Evolutionary conservation across 2,113 vertebrate genomes (phyloP).

Genomic region (Myiagra hebetior): DNA sequence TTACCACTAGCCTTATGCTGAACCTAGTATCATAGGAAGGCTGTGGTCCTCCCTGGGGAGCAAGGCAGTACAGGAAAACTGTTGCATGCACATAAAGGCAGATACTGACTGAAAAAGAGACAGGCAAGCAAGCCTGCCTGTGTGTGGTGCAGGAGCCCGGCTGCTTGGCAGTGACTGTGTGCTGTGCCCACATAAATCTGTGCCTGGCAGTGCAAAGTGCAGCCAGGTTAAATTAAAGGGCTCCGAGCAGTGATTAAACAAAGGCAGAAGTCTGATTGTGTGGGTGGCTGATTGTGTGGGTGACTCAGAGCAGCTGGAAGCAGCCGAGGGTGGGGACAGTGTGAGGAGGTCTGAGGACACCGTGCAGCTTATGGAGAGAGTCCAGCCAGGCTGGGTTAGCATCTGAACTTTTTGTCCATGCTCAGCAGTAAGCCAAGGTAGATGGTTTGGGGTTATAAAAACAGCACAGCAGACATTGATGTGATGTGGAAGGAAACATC

Average conservation of each 20-base stretch:
- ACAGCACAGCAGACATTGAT: fast-evolving
- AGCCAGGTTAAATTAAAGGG: not conserved
- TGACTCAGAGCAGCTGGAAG: not conserved
- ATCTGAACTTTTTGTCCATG: not conserved
- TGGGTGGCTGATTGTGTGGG: not conserved
- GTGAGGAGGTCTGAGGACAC: not conserved
- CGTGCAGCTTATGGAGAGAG: fast-evolving
- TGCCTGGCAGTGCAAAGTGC: not conserved
- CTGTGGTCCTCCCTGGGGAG: not conserved
- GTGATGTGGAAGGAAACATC: fast-evolving
- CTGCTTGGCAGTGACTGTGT: not conserved
- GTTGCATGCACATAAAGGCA: not conserved
- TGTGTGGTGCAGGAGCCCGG: fast-evolving
- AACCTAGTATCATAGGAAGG: fast-evolving
- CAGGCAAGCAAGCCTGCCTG: not conserved
- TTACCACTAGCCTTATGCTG: not conserved
- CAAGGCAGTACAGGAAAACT: not conserved
- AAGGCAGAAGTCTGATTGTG: not conserved
- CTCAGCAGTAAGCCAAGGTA: not conserved
- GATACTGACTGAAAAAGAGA: not conserved
- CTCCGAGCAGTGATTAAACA: not conserved
- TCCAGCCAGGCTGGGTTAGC: fast-evolving
- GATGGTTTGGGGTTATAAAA: not conserved
- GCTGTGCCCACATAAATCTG: not conserved
- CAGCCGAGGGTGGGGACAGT: fast-evolving